Percentiles rank a stretch among this genome's conserved stretches.
Conservation (phyloP, 2,888 invertebrate genomes). For the Dioctria linearis region DNA sequence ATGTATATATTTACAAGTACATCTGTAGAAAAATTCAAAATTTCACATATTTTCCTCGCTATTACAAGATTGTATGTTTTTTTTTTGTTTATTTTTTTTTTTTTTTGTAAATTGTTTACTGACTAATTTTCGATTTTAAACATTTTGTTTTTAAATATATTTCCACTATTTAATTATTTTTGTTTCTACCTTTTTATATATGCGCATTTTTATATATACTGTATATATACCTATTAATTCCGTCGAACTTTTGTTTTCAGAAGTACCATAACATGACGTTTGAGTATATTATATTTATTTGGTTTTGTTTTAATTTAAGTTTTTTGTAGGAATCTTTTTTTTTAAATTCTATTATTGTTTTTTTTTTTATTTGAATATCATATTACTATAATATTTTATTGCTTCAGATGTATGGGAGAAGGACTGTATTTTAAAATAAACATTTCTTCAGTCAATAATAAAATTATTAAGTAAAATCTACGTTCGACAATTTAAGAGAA, state of each 20-base stretch:
- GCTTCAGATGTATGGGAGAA: too few species aligned
- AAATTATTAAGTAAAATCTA: too few species aligned
- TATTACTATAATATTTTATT: too few species aligned
- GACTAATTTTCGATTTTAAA: too few species aligned
- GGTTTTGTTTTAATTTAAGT: too few species aligned
- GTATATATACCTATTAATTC: not conserved
- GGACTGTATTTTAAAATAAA: too few species aligned
- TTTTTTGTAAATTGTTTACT: not conserved
- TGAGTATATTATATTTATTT: not conserved
- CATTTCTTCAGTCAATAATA: too few species aligned
- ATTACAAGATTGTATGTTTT: not conserved
- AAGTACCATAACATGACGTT: not conserved
- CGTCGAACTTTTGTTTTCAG: not conserved
- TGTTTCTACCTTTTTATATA: too few species aligned
- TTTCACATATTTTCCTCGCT: not conserved
- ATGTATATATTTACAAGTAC: not conserved
- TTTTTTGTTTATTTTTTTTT: too few species aligned
- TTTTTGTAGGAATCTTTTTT: constrained; percentile 1
- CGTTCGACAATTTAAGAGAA: too few species aligned
- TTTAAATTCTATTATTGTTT: constrained; percentile 8
- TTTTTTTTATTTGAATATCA: not conserved
- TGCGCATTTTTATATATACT: not conserved
- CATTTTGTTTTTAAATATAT: too few species aligned
- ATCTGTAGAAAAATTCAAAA: constrained; percentile 8
- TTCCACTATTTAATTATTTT: too few species aligned